Evolutionary conservation across 2,113 vertebrate species (phyloP).

Genomic region (Hypocryptadius cinnamomeus): DNA sequence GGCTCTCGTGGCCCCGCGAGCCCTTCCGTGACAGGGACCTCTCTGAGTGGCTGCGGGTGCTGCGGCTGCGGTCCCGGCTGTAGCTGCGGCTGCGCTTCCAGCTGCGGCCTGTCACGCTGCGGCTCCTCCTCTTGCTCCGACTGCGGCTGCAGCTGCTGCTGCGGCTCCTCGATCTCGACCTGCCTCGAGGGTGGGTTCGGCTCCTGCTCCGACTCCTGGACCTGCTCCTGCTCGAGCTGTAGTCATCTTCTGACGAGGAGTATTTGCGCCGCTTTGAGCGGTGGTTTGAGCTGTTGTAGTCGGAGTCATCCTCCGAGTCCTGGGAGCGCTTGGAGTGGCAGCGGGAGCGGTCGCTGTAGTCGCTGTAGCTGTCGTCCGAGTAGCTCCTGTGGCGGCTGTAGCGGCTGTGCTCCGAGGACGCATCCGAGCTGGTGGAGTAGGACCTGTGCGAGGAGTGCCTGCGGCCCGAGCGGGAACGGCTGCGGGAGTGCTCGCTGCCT

Average conservation of each 20-base stretch:
- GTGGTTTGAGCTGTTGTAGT: constrained; percentile 84
- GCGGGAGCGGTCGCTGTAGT: constrained; percentile 82
- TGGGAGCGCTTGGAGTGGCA: constrained; percentile 80
- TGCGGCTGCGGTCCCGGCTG: constrained; percentile 80
- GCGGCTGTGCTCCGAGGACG: constrained; percentile 83
- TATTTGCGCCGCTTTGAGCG: constrained; percentile 83
- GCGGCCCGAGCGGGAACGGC: constrained; percentile 78
- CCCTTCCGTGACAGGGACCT: constrained; percentile 77
- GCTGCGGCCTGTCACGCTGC: constrained; percentile 71
- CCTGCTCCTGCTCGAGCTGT: constrained; percentile 77
- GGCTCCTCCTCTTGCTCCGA: constrained; percentile 79
- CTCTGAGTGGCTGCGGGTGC: constrained; percentile 84
- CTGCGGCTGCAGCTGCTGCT: constrained; percentile 90
- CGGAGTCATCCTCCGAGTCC: constrained; percentile 82
- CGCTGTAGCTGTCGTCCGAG: constrained; percentile 89
- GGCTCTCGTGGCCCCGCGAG: constrained; percentile 77
- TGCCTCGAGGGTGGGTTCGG: constrained; percentile 66
- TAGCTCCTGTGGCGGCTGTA: constrained; percentile 85
- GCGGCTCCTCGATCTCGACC: constrained; percentile 70
- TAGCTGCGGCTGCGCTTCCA: constrained; percentile 85
- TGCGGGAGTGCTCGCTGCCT: constrained; percentile 77
- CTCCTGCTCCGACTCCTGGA: constrained; percentile 82
- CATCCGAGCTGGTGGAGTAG: constrained; percentile 88
- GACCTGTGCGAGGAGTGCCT: constrained; percentile 77
- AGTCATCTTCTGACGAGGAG: constrained; percentile 79